Evolutionary conservation across 2,113 vertebrate genomes (phyloP).

Genomic region (Buteo buteo): DNA sequence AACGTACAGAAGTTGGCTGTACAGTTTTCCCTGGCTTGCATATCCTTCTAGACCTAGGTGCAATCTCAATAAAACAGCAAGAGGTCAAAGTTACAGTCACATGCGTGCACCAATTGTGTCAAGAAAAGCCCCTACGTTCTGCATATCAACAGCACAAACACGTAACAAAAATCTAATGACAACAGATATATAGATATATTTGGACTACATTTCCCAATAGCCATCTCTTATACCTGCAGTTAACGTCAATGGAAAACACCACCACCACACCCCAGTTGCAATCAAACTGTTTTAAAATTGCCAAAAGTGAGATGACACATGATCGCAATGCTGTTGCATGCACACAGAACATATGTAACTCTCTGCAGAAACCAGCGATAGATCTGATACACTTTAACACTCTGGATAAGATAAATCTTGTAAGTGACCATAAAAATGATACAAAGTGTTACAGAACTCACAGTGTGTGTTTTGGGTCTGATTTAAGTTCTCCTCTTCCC

Average conservation of each 20-base stretch:
- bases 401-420: neutral
- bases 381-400: neutral
- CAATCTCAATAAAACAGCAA: neutral
- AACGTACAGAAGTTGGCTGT: neutral
- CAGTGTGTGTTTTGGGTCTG: neutral
- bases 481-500: neutral
- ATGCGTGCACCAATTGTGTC: fast-evolving
- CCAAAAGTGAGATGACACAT: neutral
- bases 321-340: fast-evolving
- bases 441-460: neutral
- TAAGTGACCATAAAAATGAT: neutral
- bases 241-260: neutral
- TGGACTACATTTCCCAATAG: neutral
- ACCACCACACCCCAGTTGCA: neutral
- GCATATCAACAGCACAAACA: neutral
- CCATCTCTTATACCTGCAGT: neutral
- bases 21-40: neutral
- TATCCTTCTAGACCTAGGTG: neutral
- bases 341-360: neutral
- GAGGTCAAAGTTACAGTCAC: neutral
- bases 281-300: neutral
- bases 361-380: neutral
- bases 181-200: neutral
- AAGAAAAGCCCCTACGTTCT: neutral
- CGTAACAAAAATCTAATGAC: neutral